phyloP scores from a whole-genome alignment of 92 coral and sea anemone species.

The Palythoa grandis region DNA sequence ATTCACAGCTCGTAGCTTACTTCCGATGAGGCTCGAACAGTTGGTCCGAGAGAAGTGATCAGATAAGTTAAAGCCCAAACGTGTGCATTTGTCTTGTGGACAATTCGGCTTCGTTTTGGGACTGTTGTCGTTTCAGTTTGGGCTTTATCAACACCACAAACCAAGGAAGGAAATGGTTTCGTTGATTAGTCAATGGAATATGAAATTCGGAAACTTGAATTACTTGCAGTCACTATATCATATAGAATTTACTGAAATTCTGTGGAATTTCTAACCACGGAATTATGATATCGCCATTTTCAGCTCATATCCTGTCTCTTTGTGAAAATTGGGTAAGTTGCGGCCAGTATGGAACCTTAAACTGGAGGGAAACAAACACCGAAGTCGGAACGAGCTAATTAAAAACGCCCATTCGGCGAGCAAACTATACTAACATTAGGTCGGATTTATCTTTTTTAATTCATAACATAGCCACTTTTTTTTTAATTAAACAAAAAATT shows the following conservation, averaged over 20 bases:
- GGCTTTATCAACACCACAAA: constrained; percentile 18
- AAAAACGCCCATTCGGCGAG: background rate
- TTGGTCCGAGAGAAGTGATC: background rate
- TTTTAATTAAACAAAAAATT: no score
- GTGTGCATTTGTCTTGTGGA: background rate
- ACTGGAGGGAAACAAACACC: background rate
- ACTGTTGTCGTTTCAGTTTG: background rate
- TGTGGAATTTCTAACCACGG: background rate
- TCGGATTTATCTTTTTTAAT: no score
- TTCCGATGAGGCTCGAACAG: background rate
- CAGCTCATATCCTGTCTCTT: background rate
- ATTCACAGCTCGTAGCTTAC: background rate
- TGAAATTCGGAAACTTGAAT: background rate
- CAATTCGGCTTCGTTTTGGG: constrained; percentile 3
- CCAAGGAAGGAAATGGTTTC: constrained; percentile 20
- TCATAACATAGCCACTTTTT: no score
- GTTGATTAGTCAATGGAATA: background rate
- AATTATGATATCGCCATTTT: background rate
- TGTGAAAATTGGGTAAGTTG: background rate
- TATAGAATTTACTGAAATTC: background rate
- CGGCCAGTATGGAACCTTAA: background rate
- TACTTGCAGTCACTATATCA: background rate
- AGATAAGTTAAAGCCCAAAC: constrained; percentile 15
- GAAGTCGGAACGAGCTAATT: background rate
- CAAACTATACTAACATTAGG: background rate